phyloP scores from a whole-genome alignment of 2,113 vertebrate genomes.

The Platysternon megacephalum region DNA sequence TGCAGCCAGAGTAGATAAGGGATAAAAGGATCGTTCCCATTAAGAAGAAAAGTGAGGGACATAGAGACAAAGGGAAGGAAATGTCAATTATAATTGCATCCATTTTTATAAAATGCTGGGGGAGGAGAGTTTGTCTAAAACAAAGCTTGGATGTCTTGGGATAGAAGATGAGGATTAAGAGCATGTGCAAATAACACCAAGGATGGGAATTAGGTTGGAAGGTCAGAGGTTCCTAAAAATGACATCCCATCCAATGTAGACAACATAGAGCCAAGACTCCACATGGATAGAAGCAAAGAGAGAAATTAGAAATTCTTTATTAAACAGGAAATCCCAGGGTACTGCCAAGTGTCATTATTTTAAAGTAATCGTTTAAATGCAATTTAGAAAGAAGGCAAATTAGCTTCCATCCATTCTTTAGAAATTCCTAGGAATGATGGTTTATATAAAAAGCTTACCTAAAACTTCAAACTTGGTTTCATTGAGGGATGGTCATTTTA shows the following conservation, averaged over 20 bases:
- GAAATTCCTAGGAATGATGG: background rate
- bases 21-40: background rate
- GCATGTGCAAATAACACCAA: background rate
- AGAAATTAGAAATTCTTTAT: background rate
- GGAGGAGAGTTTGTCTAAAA: background rate
- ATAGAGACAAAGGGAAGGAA: background rate
- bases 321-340: background rate
- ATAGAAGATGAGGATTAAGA: slow-evolving; percentile 1
- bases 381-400: background rate
- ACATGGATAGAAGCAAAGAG: background rate
- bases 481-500: background rate
- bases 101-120: background rate
- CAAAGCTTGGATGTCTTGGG: background rate
- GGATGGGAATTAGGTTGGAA: background rate
- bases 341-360: background rate
- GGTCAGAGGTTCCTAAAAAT: background rate
- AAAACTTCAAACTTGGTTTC: background rate
- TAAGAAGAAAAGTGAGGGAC: background rate
- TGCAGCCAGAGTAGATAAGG: background rate
- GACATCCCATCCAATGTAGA: background rate
- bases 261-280: background rate
- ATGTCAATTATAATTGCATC: background rate
- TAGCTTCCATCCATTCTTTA: background rate
- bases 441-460: background rate
- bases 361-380: background rate